Conservation (phyloP, 92 coral and sea anemone species). For the Epizoanthus scotinus region DNA sequence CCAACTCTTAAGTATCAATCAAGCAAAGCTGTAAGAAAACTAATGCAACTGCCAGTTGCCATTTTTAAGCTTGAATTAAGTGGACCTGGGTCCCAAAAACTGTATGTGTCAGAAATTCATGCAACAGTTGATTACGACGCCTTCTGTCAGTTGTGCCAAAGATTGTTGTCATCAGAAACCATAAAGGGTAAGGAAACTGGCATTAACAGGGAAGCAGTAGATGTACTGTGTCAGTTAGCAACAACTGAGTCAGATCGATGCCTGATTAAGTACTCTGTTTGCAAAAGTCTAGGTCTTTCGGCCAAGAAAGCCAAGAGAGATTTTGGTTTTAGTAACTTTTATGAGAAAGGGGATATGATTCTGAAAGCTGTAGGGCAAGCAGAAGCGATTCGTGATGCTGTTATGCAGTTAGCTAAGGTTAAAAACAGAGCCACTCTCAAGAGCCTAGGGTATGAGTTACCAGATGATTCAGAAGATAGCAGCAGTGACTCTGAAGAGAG, state of each 20-base stretch:
- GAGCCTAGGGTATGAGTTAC: conserved; percentile 46
- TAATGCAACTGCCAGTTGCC: conserved; percentile 60
- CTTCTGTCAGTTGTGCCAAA: conserved; percentile 33
- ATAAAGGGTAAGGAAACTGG: conserved; percentile 15
- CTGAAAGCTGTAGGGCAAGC: conserved; percentile 26
- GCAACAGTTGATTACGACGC: conserved; percentile 34
- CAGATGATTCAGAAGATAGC: conserved; percentile 22
- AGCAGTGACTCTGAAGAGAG: conserved; percentile 41
- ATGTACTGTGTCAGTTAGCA: conserved; percentile 47
- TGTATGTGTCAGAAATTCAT: conserved; percentile 42
- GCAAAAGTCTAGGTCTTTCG: conserved; percentile 49
- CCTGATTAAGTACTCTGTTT: conserved; percentile 45
- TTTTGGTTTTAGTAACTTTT: conserved; percentile 44
- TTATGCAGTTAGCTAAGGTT: conserved; percentile 38
- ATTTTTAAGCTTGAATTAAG: conserved; percentile 35
- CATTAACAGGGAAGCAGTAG: conserved; percentile 36
- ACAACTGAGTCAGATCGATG: conserved; percentile 44
- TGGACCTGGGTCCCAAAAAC: conserved; percentile 38
- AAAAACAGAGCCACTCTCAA: conserved; percentile 41
- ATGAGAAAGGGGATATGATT: conserved; percentile 23
- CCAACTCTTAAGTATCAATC: conserved; percentile 44
- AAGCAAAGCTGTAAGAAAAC: conserved; percentile 48
- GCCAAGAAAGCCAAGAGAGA: conserved; percentile 40
- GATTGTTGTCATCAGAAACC: conserved; percentile 27
- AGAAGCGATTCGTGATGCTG: conserved; percentile 46